These are phyloP conservation scores for Menidia menidia DNA, from an alignment of 2,797 vertebrate species.

Conservation along the genomic window DNA sequence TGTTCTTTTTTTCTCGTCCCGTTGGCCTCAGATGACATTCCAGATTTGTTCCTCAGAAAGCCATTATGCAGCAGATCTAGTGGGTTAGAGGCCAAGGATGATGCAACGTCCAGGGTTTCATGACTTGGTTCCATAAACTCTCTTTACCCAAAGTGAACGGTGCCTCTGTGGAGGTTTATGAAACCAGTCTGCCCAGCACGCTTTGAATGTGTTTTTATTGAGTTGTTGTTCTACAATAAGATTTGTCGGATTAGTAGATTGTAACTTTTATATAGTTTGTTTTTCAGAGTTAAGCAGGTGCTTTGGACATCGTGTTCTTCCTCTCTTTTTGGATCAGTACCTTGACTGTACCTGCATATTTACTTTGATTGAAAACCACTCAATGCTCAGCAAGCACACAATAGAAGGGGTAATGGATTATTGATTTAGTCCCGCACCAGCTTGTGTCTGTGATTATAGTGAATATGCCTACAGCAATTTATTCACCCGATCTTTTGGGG, in stretches of 20 bases:
- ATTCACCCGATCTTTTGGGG: constrained; percentile 34
- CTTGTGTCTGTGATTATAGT: constrained; percentile 60
- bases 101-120: constrained; percentile 55
- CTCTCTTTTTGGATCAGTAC: constrained; percentile 36
- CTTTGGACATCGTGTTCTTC: constrained; percentile 16
- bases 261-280: not conserved
- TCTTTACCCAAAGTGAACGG: constrained; percentile 21
- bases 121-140: constrained; percentile 21
- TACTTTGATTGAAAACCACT: constrained; percentile 69
- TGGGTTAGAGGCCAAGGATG: constrained; percentile 68
- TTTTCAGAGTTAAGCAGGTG: constrained; percentile 22
- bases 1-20: constrained; percentile 45
- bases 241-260: not conserved
- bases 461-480: constrained; percentile 52
- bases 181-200: not conserved
- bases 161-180: not conserved
- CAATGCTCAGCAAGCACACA: constrained; percentile 37
- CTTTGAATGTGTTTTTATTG: not conserved
- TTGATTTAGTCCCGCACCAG: constrained; percentile 67
- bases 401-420: constrained; percentile 72
- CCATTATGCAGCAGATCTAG: constrained; percentile 60
- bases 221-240: not conserved
- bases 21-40: constrained; percentile 41
- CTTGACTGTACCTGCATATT: constrained; percentile 55
- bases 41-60: constrained; percentile 54